Percentiles rank a stretch among this genome's conserved stretches.
Conservation (phyloP, 2,797 vertebrate species). For the Anas bahamensis region DNA sequence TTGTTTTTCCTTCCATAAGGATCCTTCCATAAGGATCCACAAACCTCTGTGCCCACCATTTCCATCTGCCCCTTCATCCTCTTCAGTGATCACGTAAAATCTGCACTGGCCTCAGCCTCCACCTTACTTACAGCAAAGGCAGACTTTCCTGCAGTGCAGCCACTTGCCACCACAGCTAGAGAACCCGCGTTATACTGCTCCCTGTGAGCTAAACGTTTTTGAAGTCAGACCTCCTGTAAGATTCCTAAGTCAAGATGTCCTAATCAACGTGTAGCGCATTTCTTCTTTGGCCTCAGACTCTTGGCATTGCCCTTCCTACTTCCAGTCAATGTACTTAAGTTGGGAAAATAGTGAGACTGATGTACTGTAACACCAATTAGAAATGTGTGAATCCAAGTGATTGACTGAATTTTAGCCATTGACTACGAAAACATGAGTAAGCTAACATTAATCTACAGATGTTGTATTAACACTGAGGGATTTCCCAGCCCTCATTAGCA, state of each 20-base stretch:
- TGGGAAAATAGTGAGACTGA: background rate
- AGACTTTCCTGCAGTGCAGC: background rate
- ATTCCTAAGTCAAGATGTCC: background rate
- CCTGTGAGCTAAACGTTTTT: background rate
- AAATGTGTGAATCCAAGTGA: background rate
- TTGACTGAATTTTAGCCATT: conserved; percentile 12
- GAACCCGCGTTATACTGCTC: background rate
- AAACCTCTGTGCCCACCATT: background rate
- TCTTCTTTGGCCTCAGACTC: background rate
- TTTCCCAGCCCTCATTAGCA: conserved; percentile 55
- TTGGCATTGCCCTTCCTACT: background rate
- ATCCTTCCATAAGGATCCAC: background rate
- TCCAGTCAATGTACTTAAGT: background rate
- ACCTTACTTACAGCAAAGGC: background rate
- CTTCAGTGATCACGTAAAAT: background rate
- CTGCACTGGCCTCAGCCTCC: background rate
- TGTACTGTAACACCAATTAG: fast-evolving
- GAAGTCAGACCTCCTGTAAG: background rate
- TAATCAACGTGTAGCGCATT: background rate
- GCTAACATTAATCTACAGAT: conserved; percentile 23
- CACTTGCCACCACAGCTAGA: background rate
- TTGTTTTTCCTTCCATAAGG: background rate
- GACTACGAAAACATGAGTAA: background rate
- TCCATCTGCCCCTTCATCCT: background rate
- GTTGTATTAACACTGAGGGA: background rate